A percentile compares a stretch with the other conserved stretches of the same genome.
Conservation (phyloP, 2,888 invertebrate genomes). For the Salticus scenicus region DNA sequence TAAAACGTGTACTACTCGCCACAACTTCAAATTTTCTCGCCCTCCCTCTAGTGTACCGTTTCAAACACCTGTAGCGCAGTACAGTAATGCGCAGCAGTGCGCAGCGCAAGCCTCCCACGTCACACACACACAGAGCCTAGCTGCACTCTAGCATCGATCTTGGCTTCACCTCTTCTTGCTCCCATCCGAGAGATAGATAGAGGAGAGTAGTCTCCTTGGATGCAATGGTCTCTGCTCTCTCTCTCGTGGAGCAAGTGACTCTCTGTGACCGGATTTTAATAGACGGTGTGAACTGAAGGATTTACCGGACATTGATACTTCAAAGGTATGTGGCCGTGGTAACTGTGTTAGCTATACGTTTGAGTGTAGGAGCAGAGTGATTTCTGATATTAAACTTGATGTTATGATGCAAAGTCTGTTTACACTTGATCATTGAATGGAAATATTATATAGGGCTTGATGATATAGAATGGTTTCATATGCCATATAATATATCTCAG, state of each 20-base stretch:
- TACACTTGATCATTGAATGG: background rate
- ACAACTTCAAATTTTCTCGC: background rate
- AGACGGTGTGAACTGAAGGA: background rate
- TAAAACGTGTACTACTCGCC: background rate
- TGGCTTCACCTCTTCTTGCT: background rate
- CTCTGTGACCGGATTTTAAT: conserved; percentile 9
- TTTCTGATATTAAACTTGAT: background rate
- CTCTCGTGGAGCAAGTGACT: background rate
- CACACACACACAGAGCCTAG: background rate
- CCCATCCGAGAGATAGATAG: background rate
- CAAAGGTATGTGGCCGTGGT: background rate
- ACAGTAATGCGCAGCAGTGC: conserved; percentile 12
- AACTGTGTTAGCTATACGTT: background rate
- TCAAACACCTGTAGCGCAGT: conserved; percentile 19
- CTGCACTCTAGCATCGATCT: conserved; percentile 11
- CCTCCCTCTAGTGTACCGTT: background rate
- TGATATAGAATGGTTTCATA: background rate
- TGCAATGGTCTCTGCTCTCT: too few species aligned
- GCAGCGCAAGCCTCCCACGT: conserved; percentile 1
- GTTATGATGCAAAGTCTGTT: background rate
- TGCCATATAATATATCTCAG: background rate
- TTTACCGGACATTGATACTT: background rate
- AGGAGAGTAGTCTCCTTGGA: background rate
- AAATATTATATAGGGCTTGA: background rate
- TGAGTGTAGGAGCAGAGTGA: background rate